phyloP scores from a whole-genome alignment of 2,888 invertebrate genomes.

The Gryllus longicercus region DNA sequence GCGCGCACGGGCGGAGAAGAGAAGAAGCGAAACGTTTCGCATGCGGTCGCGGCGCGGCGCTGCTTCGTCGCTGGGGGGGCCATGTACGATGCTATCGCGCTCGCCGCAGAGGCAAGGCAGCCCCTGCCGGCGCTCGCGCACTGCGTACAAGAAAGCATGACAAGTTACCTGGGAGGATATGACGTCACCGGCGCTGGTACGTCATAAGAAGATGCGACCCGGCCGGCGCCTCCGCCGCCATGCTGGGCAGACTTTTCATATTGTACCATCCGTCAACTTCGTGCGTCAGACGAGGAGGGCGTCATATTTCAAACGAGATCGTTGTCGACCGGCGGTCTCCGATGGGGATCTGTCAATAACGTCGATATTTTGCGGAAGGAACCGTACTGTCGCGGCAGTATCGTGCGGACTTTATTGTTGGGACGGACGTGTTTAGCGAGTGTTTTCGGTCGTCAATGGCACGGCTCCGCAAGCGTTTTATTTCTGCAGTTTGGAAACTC shows the following conservation, averaged over 20 bases:
- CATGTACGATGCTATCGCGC: background rate
- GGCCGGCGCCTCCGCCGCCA: background rate
- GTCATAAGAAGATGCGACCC: background rate
- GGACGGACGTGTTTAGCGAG: too few relatives aligned
- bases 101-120: background rate
- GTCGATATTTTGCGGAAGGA: background rate
- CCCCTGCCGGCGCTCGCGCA: background rate
- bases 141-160: constrained; percentile 1
- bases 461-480: too few relatives aligned
- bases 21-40: background rate
- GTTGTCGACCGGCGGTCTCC: background rate
- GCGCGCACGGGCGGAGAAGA: background rate
- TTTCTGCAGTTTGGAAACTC: too few relatives aligned
- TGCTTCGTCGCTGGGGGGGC: background rate
- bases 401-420: too few relatives aligned
- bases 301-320: background rate
- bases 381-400: too few relatives aligned
- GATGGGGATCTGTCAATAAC: background rate
- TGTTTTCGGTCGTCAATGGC: too few relatives aligned
- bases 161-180: background rate
- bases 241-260: background rate
- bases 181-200: background rate
- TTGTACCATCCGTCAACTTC: background rate
- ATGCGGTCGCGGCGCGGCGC: background rate
- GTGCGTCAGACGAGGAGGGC: background rate